Evolutionary conservation across 2,888 invertebrate species (phyloP).

Genomic region (Nephrocerus scutellatus): DNA sequence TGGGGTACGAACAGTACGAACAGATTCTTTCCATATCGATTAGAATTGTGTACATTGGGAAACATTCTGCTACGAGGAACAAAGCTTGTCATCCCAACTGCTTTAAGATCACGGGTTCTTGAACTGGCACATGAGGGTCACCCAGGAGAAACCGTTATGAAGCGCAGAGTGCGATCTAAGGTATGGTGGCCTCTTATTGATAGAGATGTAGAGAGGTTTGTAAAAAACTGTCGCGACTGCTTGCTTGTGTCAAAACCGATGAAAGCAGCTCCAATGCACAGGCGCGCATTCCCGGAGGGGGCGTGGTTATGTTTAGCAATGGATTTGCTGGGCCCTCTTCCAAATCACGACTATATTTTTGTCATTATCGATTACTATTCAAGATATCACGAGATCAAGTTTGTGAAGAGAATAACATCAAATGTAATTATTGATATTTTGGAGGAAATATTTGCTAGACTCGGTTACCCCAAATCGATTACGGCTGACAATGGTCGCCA

Average conservation of each 20-base stretch:
- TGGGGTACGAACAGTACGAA: constrained; percentile 10
- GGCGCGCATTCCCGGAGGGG: constrained; percentile 9
- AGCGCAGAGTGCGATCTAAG: constrained; percentile 14
- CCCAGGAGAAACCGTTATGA: constrained; percentile 5
- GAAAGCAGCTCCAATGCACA: constrained; percentile 13
- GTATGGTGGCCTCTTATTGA: constrained; percentile 20
- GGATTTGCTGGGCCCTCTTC: constrained; percentile 15
- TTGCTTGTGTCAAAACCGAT: constrained; percentile 15
- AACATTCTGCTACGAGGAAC: constrained; percentile 15
- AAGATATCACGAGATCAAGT: constrained; percentile 16
- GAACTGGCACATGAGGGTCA: no score
- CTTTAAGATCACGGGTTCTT: no score
- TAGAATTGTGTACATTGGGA: constrained; percentile 12
- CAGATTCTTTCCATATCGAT: constrained; percentile 13
- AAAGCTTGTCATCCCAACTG: constrained; percentile 12
- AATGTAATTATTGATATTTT: constrained; percentile 10
- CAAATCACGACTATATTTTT: constrained; percentile 16
- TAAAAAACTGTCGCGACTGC: constrained; percentile 16
- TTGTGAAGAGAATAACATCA: constrained; percentile 6
- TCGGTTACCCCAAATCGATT: constrained; percentile 14
- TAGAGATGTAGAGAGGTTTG: constrained; percentile 14
- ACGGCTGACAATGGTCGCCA: constrained; percentile 18
- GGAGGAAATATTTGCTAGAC: constrained; percentile 11
- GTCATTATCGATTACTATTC: constrained; percentile 17
- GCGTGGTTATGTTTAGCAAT: constrained; percentile 15